Percentiles rank a stretch among this genome's conserved stretches.
These are phyloP conservation scores for Lysandra coridon DNA, from an alignment of 2,888 invertebrate species.

Conservation along the genomic window DNA sequence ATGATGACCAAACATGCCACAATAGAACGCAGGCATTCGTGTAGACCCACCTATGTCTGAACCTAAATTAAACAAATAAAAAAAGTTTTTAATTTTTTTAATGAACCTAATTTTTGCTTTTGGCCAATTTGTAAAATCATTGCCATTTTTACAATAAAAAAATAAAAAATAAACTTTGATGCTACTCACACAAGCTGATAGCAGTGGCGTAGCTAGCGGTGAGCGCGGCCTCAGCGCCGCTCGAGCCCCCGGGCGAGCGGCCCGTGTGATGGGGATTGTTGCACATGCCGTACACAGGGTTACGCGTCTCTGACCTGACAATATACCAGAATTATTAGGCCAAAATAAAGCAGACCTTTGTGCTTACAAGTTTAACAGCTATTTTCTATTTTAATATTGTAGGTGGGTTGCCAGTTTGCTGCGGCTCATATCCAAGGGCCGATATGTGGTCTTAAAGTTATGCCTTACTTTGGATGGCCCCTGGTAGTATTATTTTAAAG, in stretches of 20 bases:
- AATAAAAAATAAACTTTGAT: background rate
- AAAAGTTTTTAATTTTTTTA: background rate
- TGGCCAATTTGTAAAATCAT: background rate
- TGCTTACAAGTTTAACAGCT: too few relatives aligned
- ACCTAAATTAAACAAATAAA: slow-evolving; percentile 56
- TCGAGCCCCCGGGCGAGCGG: slow-evolving; percentile 94
- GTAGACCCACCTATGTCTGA: slow-evolving; percentile 97
- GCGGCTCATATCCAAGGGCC: too few relatives aligned
- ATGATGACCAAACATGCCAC: slow-evolving; percentile 94
- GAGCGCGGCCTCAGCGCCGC: slow-evolving; percentile 91
- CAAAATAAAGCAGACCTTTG: background rate
- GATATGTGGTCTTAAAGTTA: too few relatives aligned
- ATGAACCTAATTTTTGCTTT: background rate
- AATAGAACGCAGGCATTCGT: slow-evolving; percentile 94
- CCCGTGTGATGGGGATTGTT: slow-evolving; percentile 95
- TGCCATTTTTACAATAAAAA: background rate
- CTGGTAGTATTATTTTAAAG: background rate
- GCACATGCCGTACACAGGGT: slow-evolving; percentile 93
- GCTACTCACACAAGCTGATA: slow-evolving; percentile 87
- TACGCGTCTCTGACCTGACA: slow-evolving; percentile 88
- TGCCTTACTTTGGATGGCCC: background rate
- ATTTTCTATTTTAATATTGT: too few relatives aligned
- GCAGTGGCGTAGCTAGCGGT: slow-evolving; percentile 90
- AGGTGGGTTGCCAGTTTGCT: too few relatives aligned
- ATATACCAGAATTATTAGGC: background rate